phyloP scores from a whole-genome alignment of 2,888 invertebrate genomes.

The Globia sparganii region DNA sequence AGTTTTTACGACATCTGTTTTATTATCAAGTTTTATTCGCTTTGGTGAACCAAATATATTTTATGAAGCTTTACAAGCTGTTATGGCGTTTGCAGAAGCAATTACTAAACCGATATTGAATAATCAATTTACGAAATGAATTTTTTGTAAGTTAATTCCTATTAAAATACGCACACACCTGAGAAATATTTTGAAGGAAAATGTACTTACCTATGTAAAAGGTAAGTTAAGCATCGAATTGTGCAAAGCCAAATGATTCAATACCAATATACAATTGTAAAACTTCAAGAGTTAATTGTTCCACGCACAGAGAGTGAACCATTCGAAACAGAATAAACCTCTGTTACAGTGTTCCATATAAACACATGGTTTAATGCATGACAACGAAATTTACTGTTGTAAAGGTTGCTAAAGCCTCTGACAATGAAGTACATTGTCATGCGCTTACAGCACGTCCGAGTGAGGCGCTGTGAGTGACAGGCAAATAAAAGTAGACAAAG shows the following conservation, averaged over 20 bases:
- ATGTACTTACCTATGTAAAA: neutral
- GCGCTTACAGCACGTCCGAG: conserved; percentile 80
- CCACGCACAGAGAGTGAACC: conserved; percentile 58
- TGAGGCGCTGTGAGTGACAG: conserved; percentile 86
- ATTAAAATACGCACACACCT: neutral
- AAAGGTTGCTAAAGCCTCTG: conserved; percentile 82
- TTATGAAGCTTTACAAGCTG: conserved; percentile 33
- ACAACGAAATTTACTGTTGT: conserved; percentile 86
- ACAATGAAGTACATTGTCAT: conserved; percentile 86
- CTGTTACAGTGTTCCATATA: conserved; percentile 75
- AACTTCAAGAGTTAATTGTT: conserved; percentile 73
- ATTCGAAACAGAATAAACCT: conserved; percentile 68
- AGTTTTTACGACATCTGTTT: conserved; percentile 79
- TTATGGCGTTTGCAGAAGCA: conserved; percentile 47
- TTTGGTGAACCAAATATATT: conserved; percentile 70
- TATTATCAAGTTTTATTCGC: conserved; percentile 69
- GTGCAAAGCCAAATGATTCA: conserved; percentile 2
- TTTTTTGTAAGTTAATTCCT: conserved; percentile 53
- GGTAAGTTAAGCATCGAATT: neutral
- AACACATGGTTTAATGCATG: conserved; percentile 86
- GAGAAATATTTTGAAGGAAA: neutral
- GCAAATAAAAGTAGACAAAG: conserved; percentile 88
- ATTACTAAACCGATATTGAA: conserved; percentile 39
- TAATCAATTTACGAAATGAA: conserved; percentile 41
- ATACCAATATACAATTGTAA: conserved; percentile 40